Evolutionary conservation across 2,113 vertebrate species (phyloP).

Genomic region (Nicator chloris): DNA sequence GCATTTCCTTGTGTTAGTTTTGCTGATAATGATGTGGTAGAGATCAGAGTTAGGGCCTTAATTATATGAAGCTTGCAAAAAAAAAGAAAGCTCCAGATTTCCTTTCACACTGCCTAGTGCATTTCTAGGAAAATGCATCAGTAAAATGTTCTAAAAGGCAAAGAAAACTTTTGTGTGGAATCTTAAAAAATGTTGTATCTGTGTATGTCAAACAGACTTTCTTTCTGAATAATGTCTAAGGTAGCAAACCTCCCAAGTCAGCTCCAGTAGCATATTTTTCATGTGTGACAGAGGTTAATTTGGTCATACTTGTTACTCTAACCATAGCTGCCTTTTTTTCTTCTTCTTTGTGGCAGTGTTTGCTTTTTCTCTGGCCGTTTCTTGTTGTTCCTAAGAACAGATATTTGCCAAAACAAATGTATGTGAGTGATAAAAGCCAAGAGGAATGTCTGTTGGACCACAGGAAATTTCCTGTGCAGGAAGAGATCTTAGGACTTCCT

Average conservation of each 20-base stretch:
- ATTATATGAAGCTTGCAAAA: neutral
- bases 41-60: neutral
- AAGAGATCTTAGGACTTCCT: constrained; percentile 90
- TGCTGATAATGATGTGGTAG: neutral
- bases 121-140: neutral
- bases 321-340: constrained; percentile 10
- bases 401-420: constrained; percentile 79
- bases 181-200: neutral
- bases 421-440: constrained; percentile 74
- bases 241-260: neutral
- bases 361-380: constrained; percentile 64
- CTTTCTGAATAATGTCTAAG: neutral
- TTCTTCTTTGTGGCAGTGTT: neutral
- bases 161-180: neutral
- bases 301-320: constrained; percentile 29
- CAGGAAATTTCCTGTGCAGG: constrained; percentile 93
- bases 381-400: constrained; percentile 71
- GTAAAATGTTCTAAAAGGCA: neutral
- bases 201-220: neutral
- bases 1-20: neutral
- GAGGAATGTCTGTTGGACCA: constrained; percentile 81
- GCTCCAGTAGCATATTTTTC: constrained; percentile 11
- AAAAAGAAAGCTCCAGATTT: neutral
- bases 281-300: constrained; percentile 34
- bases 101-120: neutral